A percentile compares a stretch with the other conserved stretches of the same genome.
Conservation (phyloP, 2,113 vertebrate genomes). For the Mystacornis crossleyi region DNA sequence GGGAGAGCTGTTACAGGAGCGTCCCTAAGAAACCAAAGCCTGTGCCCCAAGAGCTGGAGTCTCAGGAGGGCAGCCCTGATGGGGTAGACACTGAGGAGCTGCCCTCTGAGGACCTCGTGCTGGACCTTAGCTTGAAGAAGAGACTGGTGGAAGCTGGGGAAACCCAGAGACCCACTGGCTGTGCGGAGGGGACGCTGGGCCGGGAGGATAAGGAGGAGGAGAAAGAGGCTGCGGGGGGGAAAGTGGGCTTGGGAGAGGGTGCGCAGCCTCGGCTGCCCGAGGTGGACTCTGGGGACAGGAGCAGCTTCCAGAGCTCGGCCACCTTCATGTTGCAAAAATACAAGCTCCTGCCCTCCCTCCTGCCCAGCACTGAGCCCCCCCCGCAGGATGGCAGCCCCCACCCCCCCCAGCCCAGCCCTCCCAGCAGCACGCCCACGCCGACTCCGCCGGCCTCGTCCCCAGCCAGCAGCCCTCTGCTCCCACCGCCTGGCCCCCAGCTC, state of each 20-base stretch:
- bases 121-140: slow-evolving; percentile 67
- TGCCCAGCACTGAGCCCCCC: rapidly evolving
- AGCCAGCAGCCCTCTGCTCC: not conserved
- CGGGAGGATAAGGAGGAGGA: not conserved
- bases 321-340: slow-evolving; percentile 75
- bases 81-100: rapidly evolving
- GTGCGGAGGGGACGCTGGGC: rapidly evolving
- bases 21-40: not conserved
- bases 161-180: rapidly evolving
- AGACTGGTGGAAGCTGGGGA: not conserved
- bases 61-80: rapidly evolving
- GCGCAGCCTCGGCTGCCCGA: rapidly evolving
- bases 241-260: not conserved
- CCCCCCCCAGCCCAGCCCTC: not conserved
- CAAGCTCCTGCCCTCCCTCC: not conserved
- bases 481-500: rapidly evolving
- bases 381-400: not conserved
- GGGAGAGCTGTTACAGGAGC: not conserved
- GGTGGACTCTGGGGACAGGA: not conserved
- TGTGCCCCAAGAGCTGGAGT: rapidly evolving
- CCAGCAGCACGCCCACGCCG: not conserved
- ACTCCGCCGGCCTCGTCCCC: not conserved
- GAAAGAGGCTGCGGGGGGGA: not conserved
- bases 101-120: not conserved
- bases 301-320: slow-evolving; percentile 73